Evolutionary conservation across 2,888 invertebrate genomes (phyloP).

Genomic region (Agrilus cyanescens): DNA sequence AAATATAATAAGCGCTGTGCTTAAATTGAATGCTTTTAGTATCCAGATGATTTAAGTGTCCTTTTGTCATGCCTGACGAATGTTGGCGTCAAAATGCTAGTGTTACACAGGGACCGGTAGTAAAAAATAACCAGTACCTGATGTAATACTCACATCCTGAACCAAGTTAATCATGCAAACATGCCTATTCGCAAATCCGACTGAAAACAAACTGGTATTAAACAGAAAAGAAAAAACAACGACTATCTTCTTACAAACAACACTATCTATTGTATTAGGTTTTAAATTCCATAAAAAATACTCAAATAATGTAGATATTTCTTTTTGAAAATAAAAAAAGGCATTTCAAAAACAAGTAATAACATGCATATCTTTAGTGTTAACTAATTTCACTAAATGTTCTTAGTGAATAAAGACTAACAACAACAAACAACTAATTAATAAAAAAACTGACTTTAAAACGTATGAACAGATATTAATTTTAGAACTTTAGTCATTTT

Average conservation of each 20-base stretch:
- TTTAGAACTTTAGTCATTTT: no score
- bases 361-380: no score
- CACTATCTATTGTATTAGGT: background rate
- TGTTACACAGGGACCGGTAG: constrained; percentile 89
- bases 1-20: background rate
- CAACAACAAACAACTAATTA: no score
- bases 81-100: constrained; percentile 50
- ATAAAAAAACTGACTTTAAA: no score
- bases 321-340: no score
- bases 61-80: constrained; percentile 6
- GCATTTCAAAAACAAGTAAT: no score
- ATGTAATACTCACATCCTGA: constrained; percentile 95
- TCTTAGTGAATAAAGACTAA: no score
- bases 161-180: constrained; percentile 36
- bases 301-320: constrained; percentile 18
- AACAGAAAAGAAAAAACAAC: constrained; percentile 18
- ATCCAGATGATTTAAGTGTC: constrained; percentile 7
- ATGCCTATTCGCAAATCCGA: constrained; percentile 34
- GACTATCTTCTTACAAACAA: background rate
- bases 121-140: constrained; percentile 83
- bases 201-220: constrained; percentile 22
- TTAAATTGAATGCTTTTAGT: background rate
- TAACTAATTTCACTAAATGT: no score
- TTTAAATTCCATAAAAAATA: background rate
- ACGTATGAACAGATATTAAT: no score